phyloP scores from a whole-genome alignment of 2,113 vertebrate species.

The Austrofundulus limnaeus region DNA sequence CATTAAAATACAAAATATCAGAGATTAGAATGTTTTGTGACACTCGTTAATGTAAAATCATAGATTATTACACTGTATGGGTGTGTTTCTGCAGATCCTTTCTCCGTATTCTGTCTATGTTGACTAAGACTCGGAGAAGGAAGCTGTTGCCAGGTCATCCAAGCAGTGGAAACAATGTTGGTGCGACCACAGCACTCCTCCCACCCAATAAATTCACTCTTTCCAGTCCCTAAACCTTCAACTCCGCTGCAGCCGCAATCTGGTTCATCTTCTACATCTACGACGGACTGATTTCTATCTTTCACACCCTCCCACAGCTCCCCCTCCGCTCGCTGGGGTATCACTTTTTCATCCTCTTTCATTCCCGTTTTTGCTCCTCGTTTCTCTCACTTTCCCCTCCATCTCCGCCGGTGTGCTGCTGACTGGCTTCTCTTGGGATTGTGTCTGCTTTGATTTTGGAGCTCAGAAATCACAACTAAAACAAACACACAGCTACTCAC shows the following conservation, averaged over 20 bases:
- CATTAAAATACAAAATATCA: slow-evolving; percentile 14
- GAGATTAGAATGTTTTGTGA: background rate
- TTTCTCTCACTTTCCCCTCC: slow-evolving; percentile 37
- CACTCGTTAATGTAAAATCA: slow-evolving; percentile 22
- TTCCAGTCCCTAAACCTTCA: slow-evolving; percentile 42
- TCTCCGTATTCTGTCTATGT: slow-evolving; percentile 42
- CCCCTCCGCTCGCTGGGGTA: background rate
- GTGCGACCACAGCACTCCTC: slow-evolving; percentile 58
- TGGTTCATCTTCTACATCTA: slow-evolving; percentile 1
- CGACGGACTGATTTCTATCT: slow-evolving; percentile 24
- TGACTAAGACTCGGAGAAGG: slow-evolving; percentile 54
- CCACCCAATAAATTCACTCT: slow-evolving; percentile 59
- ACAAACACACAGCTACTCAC: slow-evolving; percentile 67
- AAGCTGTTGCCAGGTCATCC: slow-evolving; percentile 68
- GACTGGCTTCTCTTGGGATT: slow-evolving; percentile 72
- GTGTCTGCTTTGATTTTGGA: slow-evolving; percentile 71
- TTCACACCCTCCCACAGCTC: slow-evolving; percentile 17
- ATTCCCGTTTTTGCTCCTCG: slow-evolving; percentile 23
- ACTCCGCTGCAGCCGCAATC: slow-evolving; percentile 37
- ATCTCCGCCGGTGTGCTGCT: slow-evolving; percentile 61
- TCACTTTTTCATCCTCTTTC: slow-evolving; percentile 5
- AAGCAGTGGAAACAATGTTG: slow-evolving; percentile 76
- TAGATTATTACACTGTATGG: slow-evolving; percentile 9
- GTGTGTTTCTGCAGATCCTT: slow-evolving; percentile 37
- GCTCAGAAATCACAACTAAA: slow-evolving; percentile 79